These are phyloP conservation scores for Sebastes hubbsi DNA, from an alignment of 2,797 vertebrate genomes.

Conservation along the genomic window DNA sequence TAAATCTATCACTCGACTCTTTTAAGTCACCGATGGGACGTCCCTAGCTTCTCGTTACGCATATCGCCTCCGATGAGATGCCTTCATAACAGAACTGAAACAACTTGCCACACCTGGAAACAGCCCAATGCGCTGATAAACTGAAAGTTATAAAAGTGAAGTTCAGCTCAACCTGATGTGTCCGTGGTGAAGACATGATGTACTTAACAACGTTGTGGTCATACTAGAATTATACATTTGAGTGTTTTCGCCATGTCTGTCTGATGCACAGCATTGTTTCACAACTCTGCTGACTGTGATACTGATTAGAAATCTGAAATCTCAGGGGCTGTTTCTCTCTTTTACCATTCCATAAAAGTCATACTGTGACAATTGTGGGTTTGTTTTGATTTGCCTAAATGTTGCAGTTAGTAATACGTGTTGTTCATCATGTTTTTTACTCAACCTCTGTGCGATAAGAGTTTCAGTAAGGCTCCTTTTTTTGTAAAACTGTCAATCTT, in stretches of 20 bases:
- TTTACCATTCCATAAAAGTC: background rate
- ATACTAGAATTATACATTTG: background rate
- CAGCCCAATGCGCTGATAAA: slow-evolving; percentile 9
- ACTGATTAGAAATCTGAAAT: background rate
- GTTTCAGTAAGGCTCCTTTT: background rate
- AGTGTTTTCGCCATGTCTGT: background rate
- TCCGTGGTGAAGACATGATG: slow-evolving; percentile 15
- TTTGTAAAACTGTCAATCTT: background rate
- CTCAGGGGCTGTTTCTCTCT: background rate
- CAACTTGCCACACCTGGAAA: slow-evolving; percentile 58
- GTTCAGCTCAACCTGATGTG: background rate
- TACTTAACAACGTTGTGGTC: background rate
- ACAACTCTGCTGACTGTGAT: background rate
- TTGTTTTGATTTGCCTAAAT: background rate
- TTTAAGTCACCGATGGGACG: slow-evolving; percentile 6
- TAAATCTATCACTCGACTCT: background rate
- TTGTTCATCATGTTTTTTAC: background rate
- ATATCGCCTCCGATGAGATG: background rate
- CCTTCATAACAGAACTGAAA: slow-evolving; percentile 72
- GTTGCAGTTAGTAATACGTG: background rate
- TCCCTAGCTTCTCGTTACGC: slow-evolving; percentile 22
- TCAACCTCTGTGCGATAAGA: background rate
- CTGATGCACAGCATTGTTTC: background rate
- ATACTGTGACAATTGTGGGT: background rate
- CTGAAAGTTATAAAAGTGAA: slow-evolving; percentile 21